A percentile compares a stretch with the other conserved stretches of the same genome.
phyloP scores from a whole-genome alignment of 2,888 invertebrate species.

The Nomada fucata region DNA sequence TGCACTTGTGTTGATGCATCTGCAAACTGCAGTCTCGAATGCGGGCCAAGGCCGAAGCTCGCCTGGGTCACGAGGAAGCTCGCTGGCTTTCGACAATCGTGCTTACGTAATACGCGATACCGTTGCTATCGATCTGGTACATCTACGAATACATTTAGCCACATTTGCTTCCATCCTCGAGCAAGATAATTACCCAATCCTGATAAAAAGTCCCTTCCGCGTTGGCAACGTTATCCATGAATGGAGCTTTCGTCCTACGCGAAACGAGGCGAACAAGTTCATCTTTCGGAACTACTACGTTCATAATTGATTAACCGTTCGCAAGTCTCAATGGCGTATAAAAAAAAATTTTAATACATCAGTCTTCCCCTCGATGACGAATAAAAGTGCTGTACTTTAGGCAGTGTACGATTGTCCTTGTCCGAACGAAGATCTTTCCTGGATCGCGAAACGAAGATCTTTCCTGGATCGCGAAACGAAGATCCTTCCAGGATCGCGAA shows the following conservation, averaged over 20 bases:
- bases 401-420: slow-evolving; percentile 14
- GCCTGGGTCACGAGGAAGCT: slow-evolving; percentile 72
- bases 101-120: slow-evolving; percentile 68
- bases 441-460: slow-evolving; percentile 44
- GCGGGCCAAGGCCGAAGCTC: slow-evolving; percentile 75
- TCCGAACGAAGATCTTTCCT: slow-evolving; percentile 4
- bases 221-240: neutral
- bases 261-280: too few relatives aligned
- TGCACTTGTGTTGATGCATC: slow-evolving; percentile 38
- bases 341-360: too few relatives aligned
- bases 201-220: slow-evolving; percentile 14
- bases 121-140: slow-evolving; percentile 62
- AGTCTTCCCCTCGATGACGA: neutral
- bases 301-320: too few relatives aligned
- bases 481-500: slow-evolving; percentile 28
- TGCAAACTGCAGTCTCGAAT: slow-evolving; percentile 67
- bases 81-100: slow-evolving; percentile 66
- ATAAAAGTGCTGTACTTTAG: neutral
- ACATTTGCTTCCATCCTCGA: slow-evolving; percentile 39
- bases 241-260: too few relatives aligned
- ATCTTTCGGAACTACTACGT: too few relatives aligned
- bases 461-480: slow-evolving; percentile 26
- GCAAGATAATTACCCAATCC: slow-evolving; percentile 20
- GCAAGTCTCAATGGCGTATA: too few relatives aligned
- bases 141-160: slow-evolving; percentile 42